Evolutionary conservation across 1,140 invertebrate genomes (phyloP).

Genomic region (Bombus haemorrhoidalis): DNA sequence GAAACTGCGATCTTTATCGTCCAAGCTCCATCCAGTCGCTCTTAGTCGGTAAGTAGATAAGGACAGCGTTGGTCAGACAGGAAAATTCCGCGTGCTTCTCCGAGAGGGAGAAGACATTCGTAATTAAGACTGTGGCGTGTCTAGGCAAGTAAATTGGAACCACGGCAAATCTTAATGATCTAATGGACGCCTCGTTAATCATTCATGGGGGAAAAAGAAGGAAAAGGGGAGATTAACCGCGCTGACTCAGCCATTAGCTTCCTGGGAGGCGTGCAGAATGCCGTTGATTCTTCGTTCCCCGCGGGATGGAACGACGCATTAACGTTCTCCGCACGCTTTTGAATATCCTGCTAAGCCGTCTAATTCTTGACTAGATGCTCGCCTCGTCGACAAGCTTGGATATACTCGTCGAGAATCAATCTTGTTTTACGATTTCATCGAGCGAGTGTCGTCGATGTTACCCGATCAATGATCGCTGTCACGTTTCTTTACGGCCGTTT

Average conservation of each 20-base stretch:
- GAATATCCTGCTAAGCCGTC: slow-evolving; percentile 19
- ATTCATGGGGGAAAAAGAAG: slow-evolving; percentile 7
- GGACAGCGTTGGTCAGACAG: not conserved
- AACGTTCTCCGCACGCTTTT: slow-evolving; percentile 44
- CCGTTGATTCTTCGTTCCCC: slow-evolving; percentile 12
- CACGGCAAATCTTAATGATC: slow-evolving; percentile 32
- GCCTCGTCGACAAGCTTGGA: not conserved
- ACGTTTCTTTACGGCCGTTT: not conserved
- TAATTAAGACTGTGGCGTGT: slow-evolving; percentile 18
- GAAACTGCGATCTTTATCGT: not conserved
- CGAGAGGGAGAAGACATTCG: not conserved
- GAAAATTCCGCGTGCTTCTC: not conserved
- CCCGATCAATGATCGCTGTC: not conserved
- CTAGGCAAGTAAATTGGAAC: not conserved
- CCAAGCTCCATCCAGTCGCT: not conserved
- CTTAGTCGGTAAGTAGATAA: not conserved
- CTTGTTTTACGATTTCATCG: not conserved
- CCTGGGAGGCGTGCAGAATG: not conserved
- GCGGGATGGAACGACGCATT: slow-evolving; percentile 8
- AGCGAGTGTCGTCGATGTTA: not conserved
- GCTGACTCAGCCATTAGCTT: slow-evolving; percentile 33
- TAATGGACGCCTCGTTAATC: slow-evolving; percentile 40
- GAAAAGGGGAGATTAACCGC: slow-evolving; percentile 12
- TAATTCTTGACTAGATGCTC: slow-evolving; percentile 2
- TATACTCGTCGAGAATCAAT: not conserved